Evolutionary conservation across 35 echinoderm and acorn worm genomes (phyloP).

Genomic region (Amphiura filiformis): DNA sequence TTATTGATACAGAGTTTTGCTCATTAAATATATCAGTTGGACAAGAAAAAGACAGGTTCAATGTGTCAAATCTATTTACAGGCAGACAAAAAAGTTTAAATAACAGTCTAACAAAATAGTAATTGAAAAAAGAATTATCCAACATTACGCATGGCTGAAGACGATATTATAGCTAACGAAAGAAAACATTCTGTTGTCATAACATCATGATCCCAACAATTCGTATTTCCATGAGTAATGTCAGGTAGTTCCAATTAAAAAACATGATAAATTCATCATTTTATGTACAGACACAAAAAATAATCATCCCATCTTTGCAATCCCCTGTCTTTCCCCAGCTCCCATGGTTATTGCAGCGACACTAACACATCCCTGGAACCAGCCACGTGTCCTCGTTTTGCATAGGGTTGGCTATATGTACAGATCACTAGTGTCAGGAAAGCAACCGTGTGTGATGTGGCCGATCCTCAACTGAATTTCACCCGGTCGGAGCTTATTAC

Average conservation of each 20-base stretch:
- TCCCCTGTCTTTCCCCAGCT: background rate
- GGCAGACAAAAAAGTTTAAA: too few relatives aligned
- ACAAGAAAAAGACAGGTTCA: background rate
- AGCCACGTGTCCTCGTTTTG: too few relatives aligned
- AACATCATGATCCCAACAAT: background rate
- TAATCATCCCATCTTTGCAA: background rate
- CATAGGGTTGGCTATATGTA: too few relatives aligned
- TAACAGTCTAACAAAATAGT: background rate
- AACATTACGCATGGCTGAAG: background rate
- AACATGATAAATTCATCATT: background rate
- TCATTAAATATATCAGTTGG: too few relatives aligned
- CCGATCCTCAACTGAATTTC: background rate
- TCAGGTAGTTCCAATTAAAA: background rate
- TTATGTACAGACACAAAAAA: background rate
- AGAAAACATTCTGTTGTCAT: too few relatives aligned
- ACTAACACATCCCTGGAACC: too few relatives aligned
- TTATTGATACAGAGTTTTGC: too few relatives aligned
- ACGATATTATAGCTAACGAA: too few relatives aligned
- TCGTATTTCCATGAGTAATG: slow-evolving; percentile 7
- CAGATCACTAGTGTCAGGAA: background rate
- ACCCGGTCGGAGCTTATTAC: background rate
- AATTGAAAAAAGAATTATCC: background rate
- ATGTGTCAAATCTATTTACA: background rate
- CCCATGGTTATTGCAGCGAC: too few relatives aligned
- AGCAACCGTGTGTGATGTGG: background rate